Conservation (phyloP, 2,113 vertebrate genomes). For the Tamias sibiricus region DNA sequence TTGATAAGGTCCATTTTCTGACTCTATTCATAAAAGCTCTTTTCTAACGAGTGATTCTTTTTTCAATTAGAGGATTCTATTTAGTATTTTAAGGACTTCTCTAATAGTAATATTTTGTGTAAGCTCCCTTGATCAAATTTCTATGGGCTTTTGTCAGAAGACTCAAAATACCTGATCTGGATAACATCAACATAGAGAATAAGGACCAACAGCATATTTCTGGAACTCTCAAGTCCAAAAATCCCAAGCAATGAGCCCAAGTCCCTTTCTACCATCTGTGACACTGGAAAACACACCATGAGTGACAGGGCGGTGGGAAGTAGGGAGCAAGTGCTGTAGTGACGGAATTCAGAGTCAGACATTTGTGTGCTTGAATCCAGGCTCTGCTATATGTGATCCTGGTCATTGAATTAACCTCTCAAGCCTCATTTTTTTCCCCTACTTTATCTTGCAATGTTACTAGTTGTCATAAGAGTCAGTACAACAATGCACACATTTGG, state of each 20-base stretch:
- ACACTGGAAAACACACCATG: not conserved
- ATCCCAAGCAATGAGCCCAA: not conserved
- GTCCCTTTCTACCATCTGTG: no score
- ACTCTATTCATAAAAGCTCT: not conserved
- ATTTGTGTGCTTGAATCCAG: not conserved
- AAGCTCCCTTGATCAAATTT: not conserved
- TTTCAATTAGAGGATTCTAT: not conserved
- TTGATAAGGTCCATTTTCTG: not conserved
- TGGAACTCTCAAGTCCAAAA: not conserved
- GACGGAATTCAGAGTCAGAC: not conserved
- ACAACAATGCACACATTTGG: not conserved
- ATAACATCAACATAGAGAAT: not conserved
- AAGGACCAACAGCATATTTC: not conserved
- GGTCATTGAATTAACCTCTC: not conserved
- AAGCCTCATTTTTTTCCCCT: not conserved
- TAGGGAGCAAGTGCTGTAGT: not conserved
- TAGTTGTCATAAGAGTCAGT: no score
- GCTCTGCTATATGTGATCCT: not conserved
- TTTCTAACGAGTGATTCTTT: not conserved
- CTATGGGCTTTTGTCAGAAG: not conserved
- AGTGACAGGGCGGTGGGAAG: rapidly evolving
- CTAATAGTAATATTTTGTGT: not conserved
- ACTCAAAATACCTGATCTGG: not conserved
- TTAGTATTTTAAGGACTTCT: not conserved
- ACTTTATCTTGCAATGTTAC: not conserved